Percentiles rank a stretch among this genome's conserved stretches.
phyloP scores from a whole-genome alignment of 2,888 invertebrate genomes.

The Anaspis maculata region DNA sequence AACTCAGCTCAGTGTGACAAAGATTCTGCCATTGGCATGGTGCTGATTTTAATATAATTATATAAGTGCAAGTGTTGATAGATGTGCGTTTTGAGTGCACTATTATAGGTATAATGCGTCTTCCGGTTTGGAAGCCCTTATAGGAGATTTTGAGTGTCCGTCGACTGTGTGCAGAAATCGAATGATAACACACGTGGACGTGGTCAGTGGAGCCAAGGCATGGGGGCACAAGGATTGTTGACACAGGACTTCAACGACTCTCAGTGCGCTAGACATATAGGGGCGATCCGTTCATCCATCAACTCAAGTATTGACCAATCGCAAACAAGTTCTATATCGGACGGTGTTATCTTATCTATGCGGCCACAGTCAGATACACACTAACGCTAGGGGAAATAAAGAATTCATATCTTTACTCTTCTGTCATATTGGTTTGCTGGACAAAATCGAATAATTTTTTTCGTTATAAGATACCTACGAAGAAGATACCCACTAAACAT shows the following conservation, averaged over 20 bases:
- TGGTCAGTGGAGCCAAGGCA: constrained; percentile 1
- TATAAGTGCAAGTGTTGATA: no score
- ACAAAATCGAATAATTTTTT: no score
- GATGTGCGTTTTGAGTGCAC: no score
- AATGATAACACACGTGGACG: constrained; percentile 12
- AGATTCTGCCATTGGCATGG: no score
- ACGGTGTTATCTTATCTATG: constrained; percentile 25
- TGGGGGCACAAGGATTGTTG: constrained; percentile 16
- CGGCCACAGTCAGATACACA: constrained; percentile 25
- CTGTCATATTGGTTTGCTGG: no score
- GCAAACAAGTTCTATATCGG: constrained; percentile 26
- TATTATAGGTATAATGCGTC: no score
- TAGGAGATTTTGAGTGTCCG: constrained; percentile 5
- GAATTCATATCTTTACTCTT: constrained; percentile 21
- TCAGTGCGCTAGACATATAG: constrained; percentile 17
- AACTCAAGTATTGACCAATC: constrained; percentile 34
- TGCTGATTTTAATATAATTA: no score
- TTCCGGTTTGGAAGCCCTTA: no score
- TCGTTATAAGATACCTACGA: no score
- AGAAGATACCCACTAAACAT: no score
- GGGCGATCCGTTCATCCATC: constrained; percentile 31
- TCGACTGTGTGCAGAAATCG: constrained; percentile 9
- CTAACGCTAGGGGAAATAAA: constrained; percentile 17
- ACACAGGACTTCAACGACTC: constrained; percentile 19
- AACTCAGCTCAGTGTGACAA: no score